phyloP scores from a whole-genome alignment of 2,113 vertebrate genomes.

The Alaudala cheleensis region DNA sequence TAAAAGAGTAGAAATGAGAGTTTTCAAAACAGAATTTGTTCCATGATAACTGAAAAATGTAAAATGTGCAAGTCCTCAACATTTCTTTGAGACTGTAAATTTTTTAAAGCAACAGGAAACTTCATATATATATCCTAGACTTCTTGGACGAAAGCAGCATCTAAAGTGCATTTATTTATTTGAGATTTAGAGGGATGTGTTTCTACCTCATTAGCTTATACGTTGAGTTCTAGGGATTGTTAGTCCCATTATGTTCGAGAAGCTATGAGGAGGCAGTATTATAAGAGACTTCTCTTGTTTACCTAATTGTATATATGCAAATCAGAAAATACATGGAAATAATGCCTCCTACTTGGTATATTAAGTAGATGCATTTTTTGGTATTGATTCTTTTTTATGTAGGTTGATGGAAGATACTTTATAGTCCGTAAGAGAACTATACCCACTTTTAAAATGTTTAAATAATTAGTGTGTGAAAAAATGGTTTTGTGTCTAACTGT shows the following conservation, averaged over 20 bases:
- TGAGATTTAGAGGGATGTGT: background rate
- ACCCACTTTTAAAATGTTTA: slow-evolving; percentile 42
- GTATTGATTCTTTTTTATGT: background rate
- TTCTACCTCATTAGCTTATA: background rate
- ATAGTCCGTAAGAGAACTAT: background rate
- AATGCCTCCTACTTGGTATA: background rate
- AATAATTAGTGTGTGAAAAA: background rate
- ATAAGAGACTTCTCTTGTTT: background rate
- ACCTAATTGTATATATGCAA: background rate
- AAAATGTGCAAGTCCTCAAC: background rate
- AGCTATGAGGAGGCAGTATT: background rate
- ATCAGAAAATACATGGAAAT: background rate
- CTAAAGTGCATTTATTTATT: background rate
- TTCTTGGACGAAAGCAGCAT: background rate
- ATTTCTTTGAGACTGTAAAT: background rate
- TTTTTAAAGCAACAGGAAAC: background rate
- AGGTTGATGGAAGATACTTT: background rate
- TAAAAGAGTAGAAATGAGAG: background rate
- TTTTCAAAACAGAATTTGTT: background rate
- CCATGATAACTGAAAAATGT: background rate
- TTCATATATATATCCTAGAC: background rate
- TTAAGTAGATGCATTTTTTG: background rate
- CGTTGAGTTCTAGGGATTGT: background rate
- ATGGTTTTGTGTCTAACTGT: background rate
- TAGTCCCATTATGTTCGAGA: background rate